These are phyloP conservation scores for Microdon myrmicae DNA, from an alignment of 2,888 invertebrate species.

Conservation along the genomic window DNA sequence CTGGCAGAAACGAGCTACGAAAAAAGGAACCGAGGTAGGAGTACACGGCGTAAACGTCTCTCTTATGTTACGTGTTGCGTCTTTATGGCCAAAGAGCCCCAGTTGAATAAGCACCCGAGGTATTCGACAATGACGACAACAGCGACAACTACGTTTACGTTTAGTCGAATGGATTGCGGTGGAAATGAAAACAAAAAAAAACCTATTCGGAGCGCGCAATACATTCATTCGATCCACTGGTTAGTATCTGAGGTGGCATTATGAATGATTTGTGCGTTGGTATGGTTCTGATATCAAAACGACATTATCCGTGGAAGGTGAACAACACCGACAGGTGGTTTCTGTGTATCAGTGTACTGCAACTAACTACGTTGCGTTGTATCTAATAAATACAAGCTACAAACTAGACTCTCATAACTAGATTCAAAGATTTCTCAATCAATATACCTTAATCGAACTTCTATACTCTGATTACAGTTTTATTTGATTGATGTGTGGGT, in stretches of 20 bases:
- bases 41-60: slow-evolving; percentile 37
- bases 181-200: too few species aligned
- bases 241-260: too few species aligned
- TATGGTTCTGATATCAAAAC: too few species aligned
- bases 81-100: slow-evolving; percentile 39
- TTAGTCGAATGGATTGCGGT: too few species aligned
- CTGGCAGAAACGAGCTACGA: slow-evolving; percentile 24
- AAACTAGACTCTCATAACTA: slow-evolving; percentile 3
- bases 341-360: slow-evolving; percentile 1
- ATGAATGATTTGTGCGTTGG: too few species aligned
- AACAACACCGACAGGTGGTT: slow-evolving; percentile 3
- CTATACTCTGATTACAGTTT: too few species aligned
- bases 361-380: not conserved
- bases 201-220: too few species aligned
- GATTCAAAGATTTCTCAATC: slow-evolving; percentile 24
- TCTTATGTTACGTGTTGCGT: slow-evolving; percentile 43
- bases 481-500: too few species aligned
- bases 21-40: slow-evolving; percentile 32
- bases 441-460: slow-evolving; percentile 22
- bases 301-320: slow-evolving; percentile 11
- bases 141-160: too few species aligned
- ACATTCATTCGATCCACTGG: too few species aligned
- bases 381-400: slow-evolving; percentile 4
- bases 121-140: slow-evolving; percentile 20
- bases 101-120: slow-evolving; percentile 23